Base-by-base conservation (phyloP, 1,140 invertebrate genomes). In the Drosophila punjabiensis region DNA sequence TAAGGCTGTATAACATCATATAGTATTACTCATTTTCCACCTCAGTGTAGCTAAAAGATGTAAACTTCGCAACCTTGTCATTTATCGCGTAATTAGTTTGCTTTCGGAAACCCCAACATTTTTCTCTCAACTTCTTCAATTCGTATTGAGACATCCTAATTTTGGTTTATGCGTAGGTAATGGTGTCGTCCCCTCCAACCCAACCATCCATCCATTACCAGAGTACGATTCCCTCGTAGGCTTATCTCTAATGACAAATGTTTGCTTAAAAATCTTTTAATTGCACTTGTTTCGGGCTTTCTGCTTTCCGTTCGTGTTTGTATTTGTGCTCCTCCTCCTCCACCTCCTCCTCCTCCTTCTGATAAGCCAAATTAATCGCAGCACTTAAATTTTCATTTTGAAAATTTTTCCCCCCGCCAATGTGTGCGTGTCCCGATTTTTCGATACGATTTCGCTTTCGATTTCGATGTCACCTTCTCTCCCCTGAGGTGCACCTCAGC, bases 331-430 rank as follows among this genome's bases (percentile, higher is more conserved):
- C 9, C 30, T 65, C 20, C 61, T 53, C 37, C 32, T 63, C 48
- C 39, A 47, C 59, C 33, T 58, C 47, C 33, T 33, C 20, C 48
- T 50, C 24, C 76, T 33, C 20, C 48, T 50, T n/a, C 76, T 90
- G 86, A 90, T 90, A 90, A 90, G 86, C 86, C 86, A 90, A 90
- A 90, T 90, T 90, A 90, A 90, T 90, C 86, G 86, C 76, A 86
- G 86, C 87, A 90, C 86, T 90, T 90, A 90, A 90, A 86, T 90
- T 90, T 90, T 90, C 79, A 90, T 86, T 90, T 78, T 90, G 61
- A 89, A 89, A 79, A 75, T 77, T 78, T 68, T 71, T 24, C 0
- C 47, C 13, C 47, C 58, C 53, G 60, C 41, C 35, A 28, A 18
- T 43, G 35, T 59, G 67, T 53, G 41, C 50, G 33, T 70, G 35